Base-by-base conservation (phyloP, 2,113 vertebrate species). In the Nipponia nippon region DNA sequence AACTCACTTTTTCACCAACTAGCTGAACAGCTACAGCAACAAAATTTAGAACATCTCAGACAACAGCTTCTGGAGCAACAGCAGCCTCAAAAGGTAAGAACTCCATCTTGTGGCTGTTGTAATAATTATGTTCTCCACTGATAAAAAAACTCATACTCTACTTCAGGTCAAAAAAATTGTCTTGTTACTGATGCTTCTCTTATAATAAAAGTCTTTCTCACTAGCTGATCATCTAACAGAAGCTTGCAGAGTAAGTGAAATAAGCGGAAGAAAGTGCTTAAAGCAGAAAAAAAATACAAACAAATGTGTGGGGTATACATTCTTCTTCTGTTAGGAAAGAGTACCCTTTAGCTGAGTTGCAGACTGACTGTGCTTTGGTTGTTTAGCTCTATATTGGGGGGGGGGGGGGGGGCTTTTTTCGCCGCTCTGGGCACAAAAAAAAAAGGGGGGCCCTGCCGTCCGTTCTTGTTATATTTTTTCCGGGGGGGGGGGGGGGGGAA, bases 1-100 rank as follows among this genome's bases (percentile, higher is more conserved):
- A 99, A 98, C 96, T 99, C 99, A 62, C 98, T 99, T 87, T 99
- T 99, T 96, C 99, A 99, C 96, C 99, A 99, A 83, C 97, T 99
- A 94, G 99, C 99, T 47, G 99, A 99, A 88, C 99, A 99, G 76
- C 98, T 99, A 34, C 99, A 99, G 71, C 99, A 99, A 84, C 99
- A 99, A 97, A 99, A 99, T 95, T 97, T 99, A 76, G 99, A 99
- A 94, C 99, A 99, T 97, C 99, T 99, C 93, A 98, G 99, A 93
- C 99, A 99, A 63, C 99, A 99, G 89, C 98, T 99, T 78, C 84
- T 99, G 73, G 99, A 99, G 62, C 98, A 98, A 55, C 98, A 98
- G 81, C 98, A 98, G 83, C 98, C 98, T 89, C 97, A 97, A 86
- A 99, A 99, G 99, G 99, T 99, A 96, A 40, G 85, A 88, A 55